phyloP scores from a whole-genome alignment of 2,113 vertebrate species.

The Okapia johnstoni region DNA sequence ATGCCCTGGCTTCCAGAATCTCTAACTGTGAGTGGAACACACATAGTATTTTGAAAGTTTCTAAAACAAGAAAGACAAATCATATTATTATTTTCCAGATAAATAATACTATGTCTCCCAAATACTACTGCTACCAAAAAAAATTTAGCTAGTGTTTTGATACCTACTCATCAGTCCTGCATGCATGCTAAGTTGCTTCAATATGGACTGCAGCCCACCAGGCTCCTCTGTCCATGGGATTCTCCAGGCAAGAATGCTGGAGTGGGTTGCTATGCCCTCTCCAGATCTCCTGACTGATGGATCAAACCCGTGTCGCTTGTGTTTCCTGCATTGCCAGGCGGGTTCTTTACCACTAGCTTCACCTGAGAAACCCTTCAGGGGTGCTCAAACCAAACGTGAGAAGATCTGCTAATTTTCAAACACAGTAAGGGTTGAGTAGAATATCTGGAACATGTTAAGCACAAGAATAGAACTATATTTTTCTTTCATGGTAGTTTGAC shows the following conservation, averaged over 20 bases:
- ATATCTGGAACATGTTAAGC: neutral
- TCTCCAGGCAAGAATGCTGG: neutral
- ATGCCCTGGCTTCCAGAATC: neutral
- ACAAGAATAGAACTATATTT: neutral
- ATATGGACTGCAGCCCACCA: neutral
- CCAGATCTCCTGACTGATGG: neutral
- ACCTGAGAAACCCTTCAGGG: neutral
- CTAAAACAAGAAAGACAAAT: neutral
- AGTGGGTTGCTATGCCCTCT: neutral
- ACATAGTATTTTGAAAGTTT: neutral
- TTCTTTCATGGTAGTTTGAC: neutral
- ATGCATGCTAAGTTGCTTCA: neutral
- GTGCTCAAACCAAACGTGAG: neutral
- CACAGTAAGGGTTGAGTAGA: neutral
- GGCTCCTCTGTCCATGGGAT: neutral
- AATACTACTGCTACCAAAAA: neutral
- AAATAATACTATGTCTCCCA: neutral
- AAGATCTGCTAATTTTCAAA: neutral
- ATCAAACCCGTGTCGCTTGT: neutral
- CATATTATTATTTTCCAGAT: neutral
- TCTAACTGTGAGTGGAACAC: constrained; percentile 4
- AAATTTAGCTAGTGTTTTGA: neutral
- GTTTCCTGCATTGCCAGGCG: neutral
- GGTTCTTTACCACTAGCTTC: neutral
- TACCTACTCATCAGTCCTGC: neutral